A percentile compares a stretch with the other conserved stretches of the same genome.
Evolutionary conservation across 2,888 invertebrate species (phyloP).

Genomic region (Odontocolon sp.): DNA sequence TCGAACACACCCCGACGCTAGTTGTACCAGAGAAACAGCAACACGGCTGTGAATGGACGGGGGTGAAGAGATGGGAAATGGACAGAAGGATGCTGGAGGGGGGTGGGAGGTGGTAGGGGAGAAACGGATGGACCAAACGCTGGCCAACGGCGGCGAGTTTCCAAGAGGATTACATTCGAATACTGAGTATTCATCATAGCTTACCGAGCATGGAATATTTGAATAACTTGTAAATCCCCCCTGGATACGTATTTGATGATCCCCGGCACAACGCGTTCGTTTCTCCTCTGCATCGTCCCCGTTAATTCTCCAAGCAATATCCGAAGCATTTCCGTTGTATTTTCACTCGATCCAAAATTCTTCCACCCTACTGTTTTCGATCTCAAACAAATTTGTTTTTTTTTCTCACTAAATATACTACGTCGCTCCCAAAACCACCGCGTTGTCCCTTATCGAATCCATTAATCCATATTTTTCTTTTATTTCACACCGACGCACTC

Average conservation of each 20-base stretch:
- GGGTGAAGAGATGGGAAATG: no score
- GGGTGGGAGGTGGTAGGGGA: not conserved
- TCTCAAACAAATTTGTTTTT: slow-evolving; percentile 1
- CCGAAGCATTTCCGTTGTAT: not conserved
- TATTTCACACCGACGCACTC: no score
- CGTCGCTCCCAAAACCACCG: no score
- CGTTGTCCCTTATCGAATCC: no score
- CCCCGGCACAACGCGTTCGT: slow-evolving; percentile 45
- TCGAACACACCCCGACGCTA: slow-evolving; percentile 1
- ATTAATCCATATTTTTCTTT: no score
- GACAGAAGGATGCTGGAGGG: not conserved
- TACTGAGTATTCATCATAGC: slow-evolving; percentile 70
- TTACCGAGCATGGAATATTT: slow-evolving; percentile 69
- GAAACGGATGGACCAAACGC: not conserved
- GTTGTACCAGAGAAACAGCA: not conserved
- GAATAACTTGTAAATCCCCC: slow-evolving; percentile 72
- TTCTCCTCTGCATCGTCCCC: slow-evolving; percentile 20
- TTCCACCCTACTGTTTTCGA: not conserved
- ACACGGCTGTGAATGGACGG: not conserved
- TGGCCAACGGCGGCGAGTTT: slow-evolving; percentile 50
- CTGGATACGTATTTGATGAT: slow-evolving; percentile 66
- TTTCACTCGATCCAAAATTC: not conserved
- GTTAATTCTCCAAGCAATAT: slow-evolving; percentile 27
- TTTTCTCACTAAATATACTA: no score
- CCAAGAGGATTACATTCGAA: slow-evolving; percentile 70